Evolutionary conservation across 2,113 vertebrate genomes (phyloP).

Genomic region (Lasiurus cinereus): DNA sequence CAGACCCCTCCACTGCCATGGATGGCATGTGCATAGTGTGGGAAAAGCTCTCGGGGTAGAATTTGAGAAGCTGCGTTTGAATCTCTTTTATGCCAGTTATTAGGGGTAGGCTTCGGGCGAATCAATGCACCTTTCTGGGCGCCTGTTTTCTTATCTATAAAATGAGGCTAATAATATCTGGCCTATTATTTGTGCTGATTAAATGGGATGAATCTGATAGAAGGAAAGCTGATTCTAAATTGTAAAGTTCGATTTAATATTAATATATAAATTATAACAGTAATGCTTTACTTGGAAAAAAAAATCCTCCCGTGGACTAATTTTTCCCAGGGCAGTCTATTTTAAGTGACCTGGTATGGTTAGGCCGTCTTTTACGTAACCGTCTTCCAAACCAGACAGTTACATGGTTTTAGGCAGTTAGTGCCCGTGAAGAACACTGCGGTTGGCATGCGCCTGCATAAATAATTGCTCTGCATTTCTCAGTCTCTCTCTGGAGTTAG

Average conservation of each 20-base stretch:
- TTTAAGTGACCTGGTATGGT: background rate
- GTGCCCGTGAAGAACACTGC: background rate
- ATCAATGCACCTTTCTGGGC: background rate
- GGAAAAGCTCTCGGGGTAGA: background rate
- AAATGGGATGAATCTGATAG: background rate
- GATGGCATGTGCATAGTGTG: too few relatives aligned
- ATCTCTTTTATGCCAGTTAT: background rate
- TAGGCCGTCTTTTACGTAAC: background rate
- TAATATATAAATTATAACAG: background rate
- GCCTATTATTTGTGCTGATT: slow-evolving; percentile 23
- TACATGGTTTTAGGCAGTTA: background rate
- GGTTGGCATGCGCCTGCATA: background rate
- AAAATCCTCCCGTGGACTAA: background rate
- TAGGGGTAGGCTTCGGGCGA: background rate
- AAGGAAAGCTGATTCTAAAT: background rate
- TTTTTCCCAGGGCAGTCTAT: background rate
- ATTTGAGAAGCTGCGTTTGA: background rate
- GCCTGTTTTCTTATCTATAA: slow-evolving; percentile 19
- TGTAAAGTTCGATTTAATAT: background rate
- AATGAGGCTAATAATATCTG: background rate
- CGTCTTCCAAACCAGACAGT: background rate
- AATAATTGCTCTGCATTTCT: background rate
- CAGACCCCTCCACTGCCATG: background rate
- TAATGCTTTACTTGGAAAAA: slow-evolving; percentile 6
- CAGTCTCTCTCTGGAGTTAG: background rate